Evolutionary conservation across 2,888 invertebrate genomes (phyloP).

Genomic region (Baronia brevicornis): DNA sequence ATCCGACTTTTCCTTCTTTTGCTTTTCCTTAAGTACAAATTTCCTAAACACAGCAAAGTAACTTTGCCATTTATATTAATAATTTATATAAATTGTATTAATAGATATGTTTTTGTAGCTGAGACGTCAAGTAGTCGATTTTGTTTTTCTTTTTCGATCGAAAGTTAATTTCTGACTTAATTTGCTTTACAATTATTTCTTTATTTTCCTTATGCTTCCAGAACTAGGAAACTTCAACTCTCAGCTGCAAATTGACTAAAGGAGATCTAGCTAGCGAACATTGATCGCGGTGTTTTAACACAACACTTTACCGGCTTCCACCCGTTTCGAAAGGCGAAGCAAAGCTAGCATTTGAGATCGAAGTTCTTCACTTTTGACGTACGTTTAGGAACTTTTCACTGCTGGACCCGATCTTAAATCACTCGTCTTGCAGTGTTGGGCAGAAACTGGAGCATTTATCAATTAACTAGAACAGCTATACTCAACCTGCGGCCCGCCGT

Average conservation of each 20-base stretch:
- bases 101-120: slow-evolving; percentile 11
- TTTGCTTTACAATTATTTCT: not conserved
- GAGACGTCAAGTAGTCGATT: not conserved
- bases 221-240: slow-evolving; percentile 3
- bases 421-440: not conserved
- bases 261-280: slow-evolving; percentile 11
- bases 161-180: too few relatives aligned
- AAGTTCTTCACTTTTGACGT: too few relatives aligned
- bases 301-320: slow-evolving; percentile 7
- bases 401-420: too few relatives aligned
- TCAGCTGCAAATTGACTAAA: too few relatives aligned
- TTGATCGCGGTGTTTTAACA: slow-evolving; percentile 9
- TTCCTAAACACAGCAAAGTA: slow-evolving; percentile 9
- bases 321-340: slow-evolving; percentile 11
- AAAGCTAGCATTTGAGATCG: too few relatives aligned
- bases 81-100: too few relatives aligned
- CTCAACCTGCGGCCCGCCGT: too few relatives aligned
- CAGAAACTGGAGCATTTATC: not conserved
- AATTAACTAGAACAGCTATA: not conserved
- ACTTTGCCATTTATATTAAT: slow-evolving; percentile 1
- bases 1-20: not conserved
- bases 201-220: slow-evolving; percentile 2
- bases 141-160: too few relatives aligned
- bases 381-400: too few relatives aligned
- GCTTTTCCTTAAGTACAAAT: slow-evolving; percentile 12